These are phyloP conservation scores for Perccottus glenii DNA, from an alignment of 2,113 vertebrate genomes.

Conservation along the genomic window DNA sequence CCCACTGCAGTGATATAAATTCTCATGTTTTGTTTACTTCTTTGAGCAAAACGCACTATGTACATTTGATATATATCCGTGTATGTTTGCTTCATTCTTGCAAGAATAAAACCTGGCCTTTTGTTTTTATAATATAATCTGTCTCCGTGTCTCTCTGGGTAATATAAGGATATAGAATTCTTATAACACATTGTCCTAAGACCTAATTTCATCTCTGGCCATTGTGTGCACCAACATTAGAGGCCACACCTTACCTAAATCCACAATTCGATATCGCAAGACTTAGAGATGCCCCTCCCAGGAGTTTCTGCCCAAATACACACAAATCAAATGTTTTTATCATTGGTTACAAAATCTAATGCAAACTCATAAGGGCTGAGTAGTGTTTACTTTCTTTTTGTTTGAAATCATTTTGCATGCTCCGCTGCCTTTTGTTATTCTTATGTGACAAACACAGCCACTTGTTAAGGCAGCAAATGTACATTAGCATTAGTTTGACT, in stretches of 20 bases:
- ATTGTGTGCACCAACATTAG: not conserved
- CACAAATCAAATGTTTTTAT: slow-evolving; percentile 37
- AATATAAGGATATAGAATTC: too few species aligned
- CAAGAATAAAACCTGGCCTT: too few species aligned
- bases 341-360: not conserved
- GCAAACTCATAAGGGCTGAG: slow-evolving; percentile 24
- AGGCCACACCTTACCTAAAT: slow-evolving; percentile 36
- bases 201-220: not conserved
- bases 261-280: slow-evolving; percentile 7
- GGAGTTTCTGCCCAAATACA: not conserved
- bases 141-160: too few species aligned
- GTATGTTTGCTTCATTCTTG: too few species aligned
- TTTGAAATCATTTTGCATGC: not conserved
- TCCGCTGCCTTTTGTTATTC: not conserved
- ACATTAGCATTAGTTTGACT: slow-evolving; percentile 11
- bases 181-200: too few species aligned
- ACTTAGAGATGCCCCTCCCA: slow-evolving; percentile 26
- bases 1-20: too few species aligned
- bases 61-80: too few species aligned
- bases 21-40: too few species aligned
- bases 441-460: slow-evolving; percentile 22
- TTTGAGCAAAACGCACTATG: too few species aligned
- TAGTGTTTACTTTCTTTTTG: slow-evolving; percentile 35
- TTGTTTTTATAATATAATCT: too few species aligned
- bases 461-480: not conserved